Percentiles rank a stretch among this genome's conserved stretches.
phyloP scores from a whole-genome alignment of 2,113 vertebrate genomes.

The Brachypteracias leptosomus region DNA sequence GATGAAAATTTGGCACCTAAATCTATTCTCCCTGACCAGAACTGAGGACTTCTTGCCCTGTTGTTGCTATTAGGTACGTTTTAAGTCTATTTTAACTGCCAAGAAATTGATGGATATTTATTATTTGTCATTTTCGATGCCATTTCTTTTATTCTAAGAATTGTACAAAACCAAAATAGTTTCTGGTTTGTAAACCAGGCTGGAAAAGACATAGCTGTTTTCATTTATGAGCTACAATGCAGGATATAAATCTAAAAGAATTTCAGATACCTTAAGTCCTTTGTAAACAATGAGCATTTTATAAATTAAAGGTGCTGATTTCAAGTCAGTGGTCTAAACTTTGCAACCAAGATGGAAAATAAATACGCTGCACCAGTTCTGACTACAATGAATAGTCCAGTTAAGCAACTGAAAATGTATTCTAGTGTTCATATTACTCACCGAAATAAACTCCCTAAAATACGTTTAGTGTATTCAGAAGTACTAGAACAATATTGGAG shows the following conservation, averaged over 20 bases:
- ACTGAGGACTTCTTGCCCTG: neutral
- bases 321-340: neutral
- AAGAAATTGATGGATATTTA: neutral
- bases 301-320: neutral
- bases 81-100: neutral
- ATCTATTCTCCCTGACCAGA: neutral
- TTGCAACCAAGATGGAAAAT: neutral
- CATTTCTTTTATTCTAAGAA: neutral
- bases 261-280: neutral
- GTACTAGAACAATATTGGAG: neutral
- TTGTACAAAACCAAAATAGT: neutral
- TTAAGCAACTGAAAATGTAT: neutral
- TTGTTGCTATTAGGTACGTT: neutral
- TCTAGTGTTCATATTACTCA: neutral
- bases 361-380: neutral
- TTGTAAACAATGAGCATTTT: neutral
- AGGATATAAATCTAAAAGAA: neutral
- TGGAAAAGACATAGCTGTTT: neutral
- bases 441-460: neutral
- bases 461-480: neutral
- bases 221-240: neutral
- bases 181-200: neutral
- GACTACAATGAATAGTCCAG: neutral
- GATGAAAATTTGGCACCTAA: neutral
- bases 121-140: neutral